phyloP scores from a whole-genome alignment of 2,888 invertebrate genomes.

The Agrenia bidenticulata region DNA sequence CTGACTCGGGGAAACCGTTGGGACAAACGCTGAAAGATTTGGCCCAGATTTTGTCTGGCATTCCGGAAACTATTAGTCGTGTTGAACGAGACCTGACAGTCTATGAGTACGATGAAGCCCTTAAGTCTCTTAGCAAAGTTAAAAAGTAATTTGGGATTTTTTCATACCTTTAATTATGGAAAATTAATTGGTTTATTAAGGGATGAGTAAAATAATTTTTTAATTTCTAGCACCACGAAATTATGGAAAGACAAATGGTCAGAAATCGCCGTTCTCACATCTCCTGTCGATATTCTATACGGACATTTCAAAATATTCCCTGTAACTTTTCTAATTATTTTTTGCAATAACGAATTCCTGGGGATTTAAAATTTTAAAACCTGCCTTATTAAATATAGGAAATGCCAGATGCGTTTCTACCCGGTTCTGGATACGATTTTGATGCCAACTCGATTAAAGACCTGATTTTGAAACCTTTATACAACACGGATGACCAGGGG shows the following conservation, averaged over 20 bases:
- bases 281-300: slow-evolving; percentile 49
- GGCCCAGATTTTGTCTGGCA: slow-evolving; percentile 31
- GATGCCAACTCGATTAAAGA: slow-evolving; percentile 46
- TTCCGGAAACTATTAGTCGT: slow-evolving; percentile 43
- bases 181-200: no score
- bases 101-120: slow-evolving; percentile 49
- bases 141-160: slow-evolving; percentile 37
- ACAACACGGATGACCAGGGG: slow-evolving; percentile 43
- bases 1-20: background rate
- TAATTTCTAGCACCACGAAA: slow-evolving; percentile 33
- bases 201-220: no score
- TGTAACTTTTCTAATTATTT: slow-evolving; percentile 22
- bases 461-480: slow-evolving; percentile 48
- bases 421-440: slow-evolving; percentile 47
- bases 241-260: slow-evolving; percentile 49
- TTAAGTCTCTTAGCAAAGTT: slow-evolving; percentile 46
- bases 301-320: slow-evolving; percentile 51
- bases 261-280: slow-evolving; percentile 45
- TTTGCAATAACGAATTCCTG: background rate
- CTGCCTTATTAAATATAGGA: slow-evolving; percentile 27
- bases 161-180: background rate
- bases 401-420: slow-evolving; percentile 49
- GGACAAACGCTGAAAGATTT: slow-evolving; percentile 31
- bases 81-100: slow-evolving; percentile 46
- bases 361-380: no score